A percentile compares a stretch with the other conserved stretches of the same genome.
These are phyloP conservation scores for Branchinecta sandiegonensis DNA, from an alignment of 2,888 invertebrate species.

Conservation along the genomic window DNA sequence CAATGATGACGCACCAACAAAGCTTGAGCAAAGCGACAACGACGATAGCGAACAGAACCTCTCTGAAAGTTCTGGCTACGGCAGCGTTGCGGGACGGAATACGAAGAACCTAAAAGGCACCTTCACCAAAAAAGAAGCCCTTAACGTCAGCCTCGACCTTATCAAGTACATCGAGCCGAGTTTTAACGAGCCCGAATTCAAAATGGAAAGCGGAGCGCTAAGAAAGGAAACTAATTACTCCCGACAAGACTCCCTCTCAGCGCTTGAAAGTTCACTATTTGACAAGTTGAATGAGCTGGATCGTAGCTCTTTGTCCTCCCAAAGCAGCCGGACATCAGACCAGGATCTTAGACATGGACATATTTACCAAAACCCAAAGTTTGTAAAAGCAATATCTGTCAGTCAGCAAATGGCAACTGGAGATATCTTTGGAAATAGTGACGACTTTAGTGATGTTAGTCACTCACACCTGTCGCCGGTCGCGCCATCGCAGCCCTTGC, in stretches of 20 bases:
- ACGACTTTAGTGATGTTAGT: too few relatives aligned
- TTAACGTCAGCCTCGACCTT: background rate
- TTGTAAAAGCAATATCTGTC: background rate
- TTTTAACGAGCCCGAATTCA: background rate
- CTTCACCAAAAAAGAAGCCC: background rate
- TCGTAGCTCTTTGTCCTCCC: too few relatives aligned
- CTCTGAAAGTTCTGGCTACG: constrained; percentile 11
- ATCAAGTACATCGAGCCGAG: background rate
- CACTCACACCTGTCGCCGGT: too few relatives aligned
- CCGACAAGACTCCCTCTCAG: too few relatives aligned
- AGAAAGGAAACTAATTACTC: background rate
- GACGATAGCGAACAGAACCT: background rate
- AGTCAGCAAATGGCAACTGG: background rate
- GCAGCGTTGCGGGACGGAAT: background rate
- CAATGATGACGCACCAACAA: background rate
- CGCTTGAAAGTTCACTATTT: too few relatives aligned
- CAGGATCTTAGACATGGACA: background rate
- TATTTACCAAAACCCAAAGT: constrained; percentile 1
- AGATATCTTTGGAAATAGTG: too few relatives aligned
- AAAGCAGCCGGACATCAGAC: background rate
- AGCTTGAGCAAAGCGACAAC: background rate
- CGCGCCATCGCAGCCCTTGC: background rate
- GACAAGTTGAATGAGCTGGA: background rate
- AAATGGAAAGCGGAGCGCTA: background rate
- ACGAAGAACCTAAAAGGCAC: background rate